A percentile compares a stretch with the other conserved stretches of the same genome.
phyloP scores from a whole-genome alignment of 2,888 invertebrate genomes.

The Maniola hyperantus region DNA sequence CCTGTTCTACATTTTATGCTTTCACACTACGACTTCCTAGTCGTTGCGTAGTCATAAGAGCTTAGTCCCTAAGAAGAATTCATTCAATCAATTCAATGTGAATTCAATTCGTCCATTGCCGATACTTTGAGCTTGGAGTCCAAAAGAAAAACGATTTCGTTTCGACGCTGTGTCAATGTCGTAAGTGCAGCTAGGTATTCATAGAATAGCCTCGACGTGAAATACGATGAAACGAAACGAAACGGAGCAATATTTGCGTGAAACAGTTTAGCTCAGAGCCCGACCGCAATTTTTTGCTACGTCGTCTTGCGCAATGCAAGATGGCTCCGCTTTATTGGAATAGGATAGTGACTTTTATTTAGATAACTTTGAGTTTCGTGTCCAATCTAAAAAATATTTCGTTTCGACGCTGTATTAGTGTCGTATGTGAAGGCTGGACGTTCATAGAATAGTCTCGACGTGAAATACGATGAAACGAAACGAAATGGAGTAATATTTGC shows the following conservation, averaged over 20 bases:
- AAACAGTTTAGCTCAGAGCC: conserved; percentile 52
- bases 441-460: conserved; percentile 38
- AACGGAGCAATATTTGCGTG: conserved; percentile 64
- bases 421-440: background rate
- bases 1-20: too few species aligned
- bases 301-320: conserved; percentile 55
- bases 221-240: conserved; percentile 60
- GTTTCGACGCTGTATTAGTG: background rate
- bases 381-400: background rate
- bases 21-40: too few species aligned
- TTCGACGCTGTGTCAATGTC: background rate
- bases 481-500: conserved; percentile 65
- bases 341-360: conserved; percentile 35
- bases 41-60: too few species aligned
- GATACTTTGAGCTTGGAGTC: too few species aligned
- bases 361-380: conserved; percentile 8
- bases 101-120: too few species aligned
- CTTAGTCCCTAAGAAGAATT: too few species aligned
- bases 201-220: conserved; percentile 41
- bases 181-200: background rate
- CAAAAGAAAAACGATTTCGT: too few species aligned
- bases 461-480: conserved; percentile 56
- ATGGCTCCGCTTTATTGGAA: conserved; percentile 46
- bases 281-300: conserved; percentile 61
- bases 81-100: too few species aligned